Base-by-base conservation (phyloP, 2,113 vertebrate genomes). In the Microcebus griseorufus region DNA sequence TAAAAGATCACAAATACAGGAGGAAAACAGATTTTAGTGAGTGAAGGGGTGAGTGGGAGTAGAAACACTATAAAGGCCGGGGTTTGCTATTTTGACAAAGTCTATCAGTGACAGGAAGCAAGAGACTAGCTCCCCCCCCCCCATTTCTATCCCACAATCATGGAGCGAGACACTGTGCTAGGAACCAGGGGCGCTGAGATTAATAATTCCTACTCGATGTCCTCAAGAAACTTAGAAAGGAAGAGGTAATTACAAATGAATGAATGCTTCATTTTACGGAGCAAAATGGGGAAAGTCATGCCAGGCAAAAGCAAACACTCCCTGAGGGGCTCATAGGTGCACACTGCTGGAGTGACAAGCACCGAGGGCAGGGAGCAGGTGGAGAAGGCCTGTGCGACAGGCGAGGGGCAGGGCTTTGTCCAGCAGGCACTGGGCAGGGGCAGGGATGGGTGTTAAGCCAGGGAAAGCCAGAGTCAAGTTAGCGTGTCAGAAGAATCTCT, bases 1-100 rank as follows among this genome's bases (percentile, higher is more conserved):
- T 79, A 32, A 78, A 95, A 95, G 83, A 72, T 92, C 69, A 88
- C 55, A 91, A 83, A 64, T 37, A 86, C 4, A 16, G 89, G 32
- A 85, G 79, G 64, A 88, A 95, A 84, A 81, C 45, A 89, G 73
- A 89, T 73, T 72, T 65, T 22, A n/a, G 67, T 58, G 42, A 37
- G 29, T 75, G 32, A 72, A 48, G 53, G 32, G 11, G 3, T 53
- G 48, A 72, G 29, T 91, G 55, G 89, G 83, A 75, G 48, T 75
- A 82, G 48, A 88, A 76, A 82, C 37, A 48, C 39, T 2, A 0
- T 67, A 34, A 55, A 91, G 60, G n/a, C 65, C 73, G 34, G 48
- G 25, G 23, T 78, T 70, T 86, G 42, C 16, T 93, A 53, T 85
- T 94, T 81, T 62, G n/a, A 34, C 90, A 75, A 84, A 67, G 69